Conservation (phyloP, 2,797 vertebrate genomes). For the Chelon labrosus region DNA sequence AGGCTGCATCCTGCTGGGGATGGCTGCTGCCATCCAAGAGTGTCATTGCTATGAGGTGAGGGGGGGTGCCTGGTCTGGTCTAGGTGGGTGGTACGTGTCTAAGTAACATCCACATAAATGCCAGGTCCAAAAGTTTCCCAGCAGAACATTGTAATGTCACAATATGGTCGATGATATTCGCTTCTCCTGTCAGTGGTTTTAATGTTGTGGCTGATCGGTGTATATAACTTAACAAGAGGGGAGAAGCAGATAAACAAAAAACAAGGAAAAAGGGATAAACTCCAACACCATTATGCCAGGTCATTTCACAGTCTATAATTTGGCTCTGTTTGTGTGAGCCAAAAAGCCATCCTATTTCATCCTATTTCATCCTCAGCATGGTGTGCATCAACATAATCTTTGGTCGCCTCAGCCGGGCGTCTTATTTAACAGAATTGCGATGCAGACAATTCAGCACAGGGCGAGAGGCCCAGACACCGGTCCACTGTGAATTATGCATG, state of each 20-base stretch:
- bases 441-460: constrained; percentile 43
- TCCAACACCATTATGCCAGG: constrained; percentile 49
- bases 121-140: no score
- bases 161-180: no score
- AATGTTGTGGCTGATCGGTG: background rate
- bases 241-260: constrained; percentile 48
- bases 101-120: no score
- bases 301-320: constrained; percentile 68
- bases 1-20: no score
- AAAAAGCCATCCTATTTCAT: constrained; percentile 69
- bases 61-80: no score
- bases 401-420: constrained; percentile 61
- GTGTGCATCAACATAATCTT: constrained; percentile 74
- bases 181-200: constrained; percentile 18
- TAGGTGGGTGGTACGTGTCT: no score
- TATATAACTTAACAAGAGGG: constrained; percentile 36
- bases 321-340: constrained; percentile 60
- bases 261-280: constrained; percentile 30
- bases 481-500: constrained; percentile 77
- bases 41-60: background rate
- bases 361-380: constrained; percentile 63
- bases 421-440: constrained; percentile 43
- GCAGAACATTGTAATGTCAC: no score
- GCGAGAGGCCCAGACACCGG: constrained; percentile 52
- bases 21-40: no score